Conservation (phyloP, 2,888 invertebrate genomes). For the Panopea generosa region DNA sequence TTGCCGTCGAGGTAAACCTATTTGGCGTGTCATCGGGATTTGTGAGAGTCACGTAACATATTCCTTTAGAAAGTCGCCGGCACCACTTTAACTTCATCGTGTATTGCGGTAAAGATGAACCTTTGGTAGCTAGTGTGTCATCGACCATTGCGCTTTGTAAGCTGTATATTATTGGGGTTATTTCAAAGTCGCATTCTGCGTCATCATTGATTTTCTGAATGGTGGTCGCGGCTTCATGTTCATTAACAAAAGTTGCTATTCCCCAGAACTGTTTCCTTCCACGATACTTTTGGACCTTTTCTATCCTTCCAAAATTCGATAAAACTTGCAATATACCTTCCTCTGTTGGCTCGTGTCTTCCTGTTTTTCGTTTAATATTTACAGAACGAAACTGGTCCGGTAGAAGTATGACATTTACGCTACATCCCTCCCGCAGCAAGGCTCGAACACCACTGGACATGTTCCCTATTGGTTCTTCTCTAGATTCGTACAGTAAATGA, state of each 20-base stretch:
- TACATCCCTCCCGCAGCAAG: constrained; percentile 67
- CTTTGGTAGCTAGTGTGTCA: constrained; percentile 32
- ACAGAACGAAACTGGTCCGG: constrained; percentile 70
- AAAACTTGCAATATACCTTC: constrained; percentile 17
- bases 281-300: constrained; percentile 53
- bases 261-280: constrained; percentile 70
- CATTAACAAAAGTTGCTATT: constrained; percentile 63
- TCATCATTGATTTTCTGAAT: constrained; percentile 37
- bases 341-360: constrained; percentile 25
- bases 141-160: constrained; percentile 2
- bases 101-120: constrained; percentile 33
- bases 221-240: constrained; percentile 54
- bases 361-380: constrained; percentile 49
- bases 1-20: neutral
- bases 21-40: constrained; percentile 48
- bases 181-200: constrained; percentile 3
- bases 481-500: constrained; percentile 37
- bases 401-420: constrained; percentile 66
- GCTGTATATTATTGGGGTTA: constrained; percentile 20
- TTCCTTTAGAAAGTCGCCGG: constrained; percentile 66
- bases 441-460: constrained; percentile 58
- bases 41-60: constrained; percentile 65
- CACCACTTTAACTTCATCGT: constrained; percentile 70
- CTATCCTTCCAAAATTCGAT: constrained; percentile 55
- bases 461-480: constrained; percentile 44